These are phyloP conservation scores for Porites cylindrica DNA, from an alignment of 92 coral and sea anemone genomes.

Conservation along the genomic window DNA sequence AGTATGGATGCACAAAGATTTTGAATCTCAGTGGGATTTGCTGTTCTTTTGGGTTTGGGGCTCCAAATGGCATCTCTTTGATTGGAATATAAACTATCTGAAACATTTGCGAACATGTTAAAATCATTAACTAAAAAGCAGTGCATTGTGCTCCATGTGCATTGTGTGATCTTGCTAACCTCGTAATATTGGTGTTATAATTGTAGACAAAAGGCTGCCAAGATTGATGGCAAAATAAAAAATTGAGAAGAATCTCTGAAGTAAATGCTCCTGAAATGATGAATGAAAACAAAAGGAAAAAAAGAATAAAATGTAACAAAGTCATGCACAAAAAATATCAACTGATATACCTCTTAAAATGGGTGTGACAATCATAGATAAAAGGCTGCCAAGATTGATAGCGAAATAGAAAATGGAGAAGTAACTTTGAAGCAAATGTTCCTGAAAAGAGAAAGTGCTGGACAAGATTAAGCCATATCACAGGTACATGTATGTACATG, in stretches of 20 bases:
- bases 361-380: constrained; percentile 97
- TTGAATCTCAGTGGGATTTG: too few species aligned
- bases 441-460: constrained; percentile 59
- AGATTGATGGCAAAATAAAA: constrained; percentile 98
- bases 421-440: constrained; percentile 90
- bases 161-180: constrained; percentile 54
- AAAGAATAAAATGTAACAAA: too few species aligned
- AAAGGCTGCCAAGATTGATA: constrained; percentile 96
- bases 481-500: too few species aligned
- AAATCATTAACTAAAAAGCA: too few species aligned
- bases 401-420: constrained; percentile 99
- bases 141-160: not conserved
- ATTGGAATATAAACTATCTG: too few species aligned
- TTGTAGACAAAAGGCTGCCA: constrained; percentile 96
- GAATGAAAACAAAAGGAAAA: not conserved
- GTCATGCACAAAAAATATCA: not conserved
- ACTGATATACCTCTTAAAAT: constrained; percentile 84
- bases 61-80: too few species aligned
- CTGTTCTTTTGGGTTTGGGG: too few species aligned
- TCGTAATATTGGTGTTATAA: constrained; percentile 93
- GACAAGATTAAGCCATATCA: not conserved
- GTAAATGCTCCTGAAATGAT: constrained; percentile 83
- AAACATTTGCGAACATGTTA: too few species aligned
- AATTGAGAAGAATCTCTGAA: constrained; percentile 96
- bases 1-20: too few species aligned